A percentile compares a stretch with the other conserved stretches of the same genome.
Conservation (phyloP, 2,797 vertebrate genomes). For the Chelidonichthys spinosus region DNA sequence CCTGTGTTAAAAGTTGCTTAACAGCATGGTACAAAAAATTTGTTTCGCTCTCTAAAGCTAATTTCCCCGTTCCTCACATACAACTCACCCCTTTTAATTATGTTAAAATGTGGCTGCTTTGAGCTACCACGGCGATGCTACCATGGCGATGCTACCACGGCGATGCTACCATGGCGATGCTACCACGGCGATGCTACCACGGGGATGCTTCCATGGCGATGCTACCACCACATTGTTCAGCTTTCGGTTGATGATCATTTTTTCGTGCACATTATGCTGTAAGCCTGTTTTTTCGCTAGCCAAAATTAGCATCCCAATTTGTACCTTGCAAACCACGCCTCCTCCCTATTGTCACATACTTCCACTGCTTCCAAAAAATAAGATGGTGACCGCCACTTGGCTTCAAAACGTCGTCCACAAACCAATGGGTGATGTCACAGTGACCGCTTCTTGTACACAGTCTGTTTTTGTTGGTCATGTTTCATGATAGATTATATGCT, state of each 20-base stretch:
- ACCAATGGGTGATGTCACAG: background rate
- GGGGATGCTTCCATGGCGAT: too few species aligned
- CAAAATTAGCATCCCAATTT: background rate
- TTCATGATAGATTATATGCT: conserved; percentile 19
- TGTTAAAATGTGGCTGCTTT: background rate
- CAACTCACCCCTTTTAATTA: background rate
- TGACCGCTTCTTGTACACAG: background rate
- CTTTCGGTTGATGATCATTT: too few species aligned
- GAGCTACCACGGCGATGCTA: background rate
- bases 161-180: background rate
- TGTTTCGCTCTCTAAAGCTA: background rate
- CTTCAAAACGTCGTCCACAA: background rate
- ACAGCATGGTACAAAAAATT: background rate
- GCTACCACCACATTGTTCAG: too few species aligned
- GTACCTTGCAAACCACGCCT: background rate
- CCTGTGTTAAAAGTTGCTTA: background rate
- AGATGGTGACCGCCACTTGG: background rate
- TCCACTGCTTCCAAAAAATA: background rate
- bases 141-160: too few species aligned
- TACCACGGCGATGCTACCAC: background rate
- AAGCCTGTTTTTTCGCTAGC: background rate
- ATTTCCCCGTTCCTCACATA: background rate
- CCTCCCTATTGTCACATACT: background rate
- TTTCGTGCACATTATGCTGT: background rate
- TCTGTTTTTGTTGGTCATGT: background rate